Evolutionary conservation across 2,113 vertebrate genomes (phyloP), one percentile per base, ranked within the genome.

Genomic region (Todiramphus chloris): DNA sequence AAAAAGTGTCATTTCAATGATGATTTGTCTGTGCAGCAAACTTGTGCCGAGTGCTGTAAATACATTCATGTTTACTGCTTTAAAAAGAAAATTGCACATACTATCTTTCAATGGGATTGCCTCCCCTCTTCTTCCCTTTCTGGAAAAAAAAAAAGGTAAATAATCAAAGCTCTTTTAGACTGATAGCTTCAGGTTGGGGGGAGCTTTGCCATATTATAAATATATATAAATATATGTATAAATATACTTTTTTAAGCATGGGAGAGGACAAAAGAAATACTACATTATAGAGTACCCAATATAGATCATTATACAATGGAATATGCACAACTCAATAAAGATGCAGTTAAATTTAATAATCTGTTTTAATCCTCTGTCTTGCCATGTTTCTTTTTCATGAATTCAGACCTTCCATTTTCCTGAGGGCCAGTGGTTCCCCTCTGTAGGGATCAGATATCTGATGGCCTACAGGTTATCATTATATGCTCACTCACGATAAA

Each of bases 221-320:
- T 96, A 97, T 95, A 97, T 97, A 97, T 97, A 97, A 97, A 97
- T 97, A 95, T 93, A 94, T 97, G 96, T 98, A 98, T 97, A 98
- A 98, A 97, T 97, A 97, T 98, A 98, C 97, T 97, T 98, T 98
- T 98, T 96, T 98, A 98, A 98, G 98, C 98, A 98, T 98, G 98
- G 94, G 87, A 97, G 91, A 95, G 69, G 83, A 97, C 80, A 95
- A 84, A 97, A 93, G 68, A 94, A 97, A 98, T 97, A 95, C 87
- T 97, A 91, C 97, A 60, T 97, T 97, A 95, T 87, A 97, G 97
- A 97, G 67, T 97, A 97, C 91, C 78, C 48, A 58, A 79, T 89
- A 97, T 96, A 97, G 93, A 96, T 96, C 91, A 95, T 96, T 97
- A 97, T 97, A 97, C 96, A 96, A 96, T 97, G 93, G 96, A 97